Percentiles rank a stretch among this genome's conserved stretches.
phyloP scores from a whole-genome alignment of 2,797 vertebrate species.

The Monodelphis domestica region DNA sequence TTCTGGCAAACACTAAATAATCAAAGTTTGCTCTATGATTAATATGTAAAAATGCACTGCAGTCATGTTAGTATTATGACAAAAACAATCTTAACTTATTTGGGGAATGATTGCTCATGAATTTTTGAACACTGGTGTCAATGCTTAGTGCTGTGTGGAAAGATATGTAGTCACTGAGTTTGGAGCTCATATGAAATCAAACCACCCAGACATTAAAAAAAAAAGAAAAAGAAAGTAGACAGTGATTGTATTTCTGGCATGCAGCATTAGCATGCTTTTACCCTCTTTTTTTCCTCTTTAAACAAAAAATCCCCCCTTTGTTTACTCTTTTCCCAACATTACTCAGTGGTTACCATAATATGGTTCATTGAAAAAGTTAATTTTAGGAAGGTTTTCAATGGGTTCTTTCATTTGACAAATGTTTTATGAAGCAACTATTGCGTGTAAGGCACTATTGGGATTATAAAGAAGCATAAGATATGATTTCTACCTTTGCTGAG shows the following conservation, averaged over 20 bases:
- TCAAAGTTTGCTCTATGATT: conserved; percentile 77
- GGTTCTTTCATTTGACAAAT: background rate
- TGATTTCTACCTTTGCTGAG: background rate
- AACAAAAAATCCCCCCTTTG: background rate
- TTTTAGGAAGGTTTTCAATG: background rate
- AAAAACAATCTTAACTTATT: conserved; percentile 74
- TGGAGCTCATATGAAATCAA: conserved; percentile 48
- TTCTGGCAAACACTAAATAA: conserved; percentile 79
- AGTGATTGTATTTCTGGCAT: background rate
- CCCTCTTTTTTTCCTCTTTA: background rate
- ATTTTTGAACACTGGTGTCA: conserved; percentile 30
- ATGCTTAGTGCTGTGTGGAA: background rate
- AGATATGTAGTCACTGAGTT: background rate
- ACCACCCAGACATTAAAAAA: background rate
- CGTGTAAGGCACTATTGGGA: background rate
- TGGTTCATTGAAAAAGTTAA: background rate
- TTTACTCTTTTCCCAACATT: background rate
- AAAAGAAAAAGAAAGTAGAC: background rate
- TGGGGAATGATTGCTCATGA: conserved; percentile 53
- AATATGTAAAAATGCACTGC: conserved; percentile 77
- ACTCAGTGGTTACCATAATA: background rate
- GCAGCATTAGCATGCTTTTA: background rate
- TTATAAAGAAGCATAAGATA: background rate
- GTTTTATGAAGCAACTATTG: background rate
- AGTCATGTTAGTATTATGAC: conserved; percentile 66